Base-by-base conservation (phyloP, 2,888 invertebrate genomes). In the Dynastes grantii region DNA sequence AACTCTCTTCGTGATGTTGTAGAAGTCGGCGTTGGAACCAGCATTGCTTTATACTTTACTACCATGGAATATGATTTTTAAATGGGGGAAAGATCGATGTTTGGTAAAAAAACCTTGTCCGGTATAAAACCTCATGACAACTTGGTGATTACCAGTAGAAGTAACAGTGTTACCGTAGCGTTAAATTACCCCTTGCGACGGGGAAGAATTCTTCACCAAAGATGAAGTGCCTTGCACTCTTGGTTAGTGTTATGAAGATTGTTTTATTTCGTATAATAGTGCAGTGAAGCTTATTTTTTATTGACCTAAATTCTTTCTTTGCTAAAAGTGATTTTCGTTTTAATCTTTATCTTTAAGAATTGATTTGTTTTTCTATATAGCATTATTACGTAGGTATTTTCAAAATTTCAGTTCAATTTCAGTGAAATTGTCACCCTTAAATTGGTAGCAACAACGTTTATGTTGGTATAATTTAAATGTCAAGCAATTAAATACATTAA, bases 211-310 rank as follows among this genome's bases (percentile, higher is more conserved):
- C 81, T 78, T 78, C 79, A 80, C 82, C 45, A 84, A 87, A 84
- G 81, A 89, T 89, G 89, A 88, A 86, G 88, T 88, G 88, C 85
- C 86, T 87, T 84, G 85, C 87, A 85, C 85, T 88, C 81, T 84
- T 89, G 89, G 89, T 89, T 87, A 88, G 89, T 89, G 79, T n/a
- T 53, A 3, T n/a, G 4, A 58, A 53, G n/a, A 49, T 65, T 64
- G n/a, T 27, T 45, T 70, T 55, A 13, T 27, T 70, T 40, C 8
- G 13, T 51, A 11, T 9, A 13, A 1, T 16, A 45, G 71, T 71
- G 71, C 11, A 45, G 32, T 29, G 29, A 13, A 9, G 8, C 9
- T 67, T 32, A 2, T 22, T 13, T 51, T 71, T 13, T 5, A 8
- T 0, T 5, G 0, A 53, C 6, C 29, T 2, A 51, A 70, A n/a